A percentile compares a stretch with the other conserved stretches of the same genome.
Evolutionary conservation across 2,888 invertebrate species (phyloP).

Genomic region (Amblyteles armatorius): DNA sequence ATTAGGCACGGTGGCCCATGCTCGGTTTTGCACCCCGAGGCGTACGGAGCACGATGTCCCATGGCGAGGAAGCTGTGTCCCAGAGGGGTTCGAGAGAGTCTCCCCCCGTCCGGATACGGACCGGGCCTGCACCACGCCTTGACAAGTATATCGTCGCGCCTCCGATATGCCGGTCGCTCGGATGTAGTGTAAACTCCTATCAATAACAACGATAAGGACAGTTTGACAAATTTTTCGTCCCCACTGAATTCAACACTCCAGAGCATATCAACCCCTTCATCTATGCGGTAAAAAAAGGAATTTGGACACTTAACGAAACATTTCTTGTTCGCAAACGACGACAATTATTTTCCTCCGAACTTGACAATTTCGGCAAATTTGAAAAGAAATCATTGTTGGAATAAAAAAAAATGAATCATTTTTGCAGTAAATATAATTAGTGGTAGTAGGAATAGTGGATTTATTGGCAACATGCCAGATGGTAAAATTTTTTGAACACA

Average conservation of each 20-base stretch:
- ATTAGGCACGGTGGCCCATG: constrained; percentile 79
- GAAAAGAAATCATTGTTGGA: too few relatives aligned
- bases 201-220: not conserved
- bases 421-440: too few relatives aligned
- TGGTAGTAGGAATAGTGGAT: too few relatives aligned
- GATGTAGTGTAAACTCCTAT: not conserved
- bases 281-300: not conserved
- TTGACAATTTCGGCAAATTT: not conserved
- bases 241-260: not conserved
- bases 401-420: too few relatives aligned
- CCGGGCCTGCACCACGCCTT: constrained; percentile 61
- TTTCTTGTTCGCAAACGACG: not conserved
- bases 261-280: not conserved
- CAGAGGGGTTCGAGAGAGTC: constrained; percentile 74
- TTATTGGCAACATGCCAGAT: too few relatives aligned
- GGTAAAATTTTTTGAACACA: too few relatives aligned
- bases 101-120: constrained; percentile 26
- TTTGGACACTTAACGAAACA: not conserved
- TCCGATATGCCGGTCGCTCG: constrained; percentile 8
- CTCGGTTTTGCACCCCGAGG: constrained; percentile 79
- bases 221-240: not conserved
- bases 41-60: constrained; percentile 74
- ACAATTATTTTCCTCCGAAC: too few relatives aligned
- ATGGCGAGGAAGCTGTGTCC: constrained; percentile 75
- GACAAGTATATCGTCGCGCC: constrained; percentile 82